A percentile compares a stretch with the other conserved stretches of the same genome.
phyloP scores from a whole-genome alignment of 2,797 vertebrate species.

The Manis javanica region DNA sequence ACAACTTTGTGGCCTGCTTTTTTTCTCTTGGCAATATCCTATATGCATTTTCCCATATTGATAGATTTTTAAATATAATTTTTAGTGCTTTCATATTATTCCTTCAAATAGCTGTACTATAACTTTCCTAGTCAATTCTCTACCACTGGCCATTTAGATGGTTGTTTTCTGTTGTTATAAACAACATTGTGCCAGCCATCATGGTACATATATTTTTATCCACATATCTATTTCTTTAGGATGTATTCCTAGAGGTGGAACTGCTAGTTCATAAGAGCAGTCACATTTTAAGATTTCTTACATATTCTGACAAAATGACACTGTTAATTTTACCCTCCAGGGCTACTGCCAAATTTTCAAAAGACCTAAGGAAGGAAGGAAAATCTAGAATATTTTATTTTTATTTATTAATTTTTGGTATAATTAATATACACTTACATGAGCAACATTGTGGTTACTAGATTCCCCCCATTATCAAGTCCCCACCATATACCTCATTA shows the following conservation, averaged over 20 bases:
- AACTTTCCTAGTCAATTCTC: conserved; percentile 24
- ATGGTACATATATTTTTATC: not conserved
- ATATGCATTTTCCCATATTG: not conserved
- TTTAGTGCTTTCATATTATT: conserved; percentile 12
- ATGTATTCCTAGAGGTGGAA: conserved; percentile 12
- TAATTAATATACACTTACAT: too few species aligned
- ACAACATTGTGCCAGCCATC: not conserved
- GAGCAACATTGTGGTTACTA: too few species aligned
- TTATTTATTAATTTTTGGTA: not conserved
- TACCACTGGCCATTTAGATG: not conserved
- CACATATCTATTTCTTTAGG: not conserved
- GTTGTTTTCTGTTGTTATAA: not conserved
- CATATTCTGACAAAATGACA: not conserved
- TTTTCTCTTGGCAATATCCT: not conserved
- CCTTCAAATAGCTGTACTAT: conserved; percentile 19
- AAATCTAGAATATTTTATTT: not conserved
- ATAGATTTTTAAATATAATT: not conserved
- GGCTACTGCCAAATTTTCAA: not conserved
- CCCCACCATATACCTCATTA: too few species aligned
- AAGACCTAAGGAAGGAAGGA: not conserved
- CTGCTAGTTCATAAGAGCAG: conserved; percentile 1
- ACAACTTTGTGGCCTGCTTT: not conserved
- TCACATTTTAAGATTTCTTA: not conserved
- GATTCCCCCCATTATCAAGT: too few species aligned
- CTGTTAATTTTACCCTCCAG: conserved; percentile 13